These are phyloP conservation scores for Crocuta crocuta DNA, from an alignment of 2,113 vertebrate genomes.

Conservation along the genomic window DNA sequence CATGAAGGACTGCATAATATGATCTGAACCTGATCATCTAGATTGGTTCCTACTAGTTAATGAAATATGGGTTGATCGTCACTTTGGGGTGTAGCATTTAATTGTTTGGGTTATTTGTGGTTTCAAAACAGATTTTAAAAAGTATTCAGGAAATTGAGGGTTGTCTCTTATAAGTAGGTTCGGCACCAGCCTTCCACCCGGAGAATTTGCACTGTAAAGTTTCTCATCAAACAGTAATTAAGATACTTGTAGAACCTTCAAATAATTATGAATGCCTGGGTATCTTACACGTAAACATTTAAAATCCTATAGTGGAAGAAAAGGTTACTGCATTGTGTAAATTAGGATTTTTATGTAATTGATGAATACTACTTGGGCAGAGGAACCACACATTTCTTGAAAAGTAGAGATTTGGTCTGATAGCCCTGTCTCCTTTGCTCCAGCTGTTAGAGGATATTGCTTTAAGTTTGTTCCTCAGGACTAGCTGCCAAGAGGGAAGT, in stretches of 20 bases:
- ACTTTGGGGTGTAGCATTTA: slow-evolving; percentile 30
- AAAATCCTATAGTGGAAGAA: neutral
- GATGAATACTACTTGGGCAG: neutral
- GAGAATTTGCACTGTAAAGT: slow-evolving; percentile 1
- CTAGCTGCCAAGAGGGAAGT: slow-evolving; percentile 74
- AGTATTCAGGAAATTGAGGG: neutral
- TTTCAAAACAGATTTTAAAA: slow-evolving; percentile 18
- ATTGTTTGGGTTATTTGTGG: slow-evolving; percentile 43
- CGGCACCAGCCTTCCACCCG: neutral
- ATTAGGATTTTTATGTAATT: neutral
- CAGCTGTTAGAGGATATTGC: slow-evolving; percentile 46
- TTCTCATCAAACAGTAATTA: neutral
- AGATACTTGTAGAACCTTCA: neutral
- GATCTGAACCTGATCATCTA: neutral
- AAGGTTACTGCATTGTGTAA: neutral
- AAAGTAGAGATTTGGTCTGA: neutral
- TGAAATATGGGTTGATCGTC: neutral
- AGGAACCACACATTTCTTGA: neutral
- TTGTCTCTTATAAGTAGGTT: slow-evolving; percentile 4
- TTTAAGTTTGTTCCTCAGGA: slow-evolving; percentile 51
- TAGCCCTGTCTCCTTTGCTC: neutral
- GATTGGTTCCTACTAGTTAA: neutral
- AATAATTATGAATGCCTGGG: neutral
- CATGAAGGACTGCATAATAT: neutral
- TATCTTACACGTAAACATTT: neutral